These are phyloP conservation scores for Drosophila ogumai DNA, from an alignment of 1,140 invertebrate genomes.

Conservation along the genomic window DNA sequence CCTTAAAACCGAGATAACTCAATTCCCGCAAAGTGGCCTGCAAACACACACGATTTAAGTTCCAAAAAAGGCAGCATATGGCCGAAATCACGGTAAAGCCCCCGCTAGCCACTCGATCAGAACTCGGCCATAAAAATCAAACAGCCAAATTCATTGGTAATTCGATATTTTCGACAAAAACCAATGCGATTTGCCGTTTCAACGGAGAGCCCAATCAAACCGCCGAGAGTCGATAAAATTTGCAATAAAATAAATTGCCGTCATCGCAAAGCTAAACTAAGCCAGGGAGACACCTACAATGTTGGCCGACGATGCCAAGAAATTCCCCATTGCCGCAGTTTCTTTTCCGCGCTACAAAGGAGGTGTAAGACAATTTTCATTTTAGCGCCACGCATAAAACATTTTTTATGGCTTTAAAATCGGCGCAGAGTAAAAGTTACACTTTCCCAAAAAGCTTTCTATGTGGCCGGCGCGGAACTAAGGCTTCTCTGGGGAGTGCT, in stretches of 20 bases:
- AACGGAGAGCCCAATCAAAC: slow-evolving; percentile 65
- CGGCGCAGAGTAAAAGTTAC: slow-evolving; percentile 77
- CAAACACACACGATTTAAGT: background rate
- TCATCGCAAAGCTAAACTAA: slow-evolving; percentile 49
- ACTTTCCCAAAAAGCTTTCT: slow-evolving; percentile 76
- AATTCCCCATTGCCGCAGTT: slow-evolving; percentile 16
- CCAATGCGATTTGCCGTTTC: slow-evolving; percentile 33
- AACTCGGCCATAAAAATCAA: slow-evolving; percentile 54
- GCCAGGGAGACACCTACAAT: slow-evolving; percentile 46
- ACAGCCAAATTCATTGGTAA: slow-evolving; percentile 71
- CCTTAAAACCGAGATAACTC: slow-evolving; percentile 14
- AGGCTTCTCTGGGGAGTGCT: slow-evolving; percentile 65
- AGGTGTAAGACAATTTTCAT: slow-evolving; percentile 76
- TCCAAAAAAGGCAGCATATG: slow-evolving; percentile 21
- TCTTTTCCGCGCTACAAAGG: slow-evolving; percentile 22
- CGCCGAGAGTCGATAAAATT: slow-evolving; percentile 72
- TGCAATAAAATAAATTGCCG: slow-evolving; percentile 80
- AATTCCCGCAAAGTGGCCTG: slow-evolving; percentile 7
- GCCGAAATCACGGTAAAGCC: slow-evolving; percentile 31
- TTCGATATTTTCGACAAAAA: slow-evolving; percentile 66
- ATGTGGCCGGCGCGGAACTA: slow-evolving; percentile 2
- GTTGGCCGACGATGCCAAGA: slow-evolving; percentile 26
- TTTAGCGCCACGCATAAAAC: slow-evolving; percentile 76
- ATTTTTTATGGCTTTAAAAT: slow-evolving; percentile 83
- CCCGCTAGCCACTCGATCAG: slow-evolving; percentile 28